Evolutionary conservation across 2,113 vertebrate species (phyloP).

Genomic region (Xenopus borealis): DNA sequence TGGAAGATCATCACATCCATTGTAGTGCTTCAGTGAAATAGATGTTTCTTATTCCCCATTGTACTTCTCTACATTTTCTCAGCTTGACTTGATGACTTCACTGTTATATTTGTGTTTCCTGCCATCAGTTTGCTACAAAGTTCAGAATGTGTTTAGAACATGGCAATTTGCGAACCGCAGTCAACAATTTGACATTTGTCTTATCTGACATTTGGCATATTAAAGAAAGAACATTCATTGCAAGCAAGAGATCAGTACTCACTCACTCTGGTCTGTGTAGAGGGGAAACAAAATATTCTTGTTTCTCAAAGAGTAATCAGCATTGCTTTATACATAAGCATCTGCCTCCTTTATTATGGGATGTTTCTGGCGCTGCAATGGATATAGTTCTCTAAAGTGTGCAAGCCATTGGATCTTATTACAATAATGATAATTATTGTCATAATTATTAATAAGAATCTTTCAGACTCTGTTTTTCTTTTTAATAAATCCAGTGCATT

Average conservation of each 20-base stretch:
- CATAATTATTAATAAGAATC: too few species aligned
- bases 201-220: constrained; percentile 32
- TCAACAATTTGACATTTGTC: constrained; percentile 12
- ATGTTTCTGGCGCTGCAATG: neutral
- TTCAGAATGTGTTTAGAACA: constrained; percentile 1
- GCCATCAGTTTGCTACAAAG: constrained; percentile 10
- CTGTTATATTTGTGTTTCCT: constrained; percentile 12
- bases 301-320: constrained; percentile 1
- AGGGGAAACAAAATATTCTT: neutral
- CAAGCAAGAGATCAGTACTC: constrained; percentile 16
- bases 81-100: constrained; percentile 30
- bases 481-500: too few species aligned
- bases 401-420: too few species aligned
- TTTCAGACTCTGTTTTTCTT: too few species aligned
- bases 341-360: constrained; percentile 4
- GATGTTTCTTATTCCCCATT: constrained; percentile 4
- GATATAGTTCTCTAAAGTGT: neutral
- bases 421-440: too few species aligned
- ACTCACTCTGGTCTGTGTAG: neutral
- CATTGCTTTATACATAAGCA: neutral
- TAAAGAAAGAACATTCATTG: constrained; percentile 10
- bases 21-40: neutral
- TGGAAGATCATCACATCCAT: too few species aligned
- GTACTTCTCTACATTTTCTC: constrained; percentile 14
- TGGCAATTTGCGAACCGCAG: constrained; percentile 29